Base-by-base conservation (phyloP, 1,140 invertebrate genomes). In the Psix sp. region DNA sequence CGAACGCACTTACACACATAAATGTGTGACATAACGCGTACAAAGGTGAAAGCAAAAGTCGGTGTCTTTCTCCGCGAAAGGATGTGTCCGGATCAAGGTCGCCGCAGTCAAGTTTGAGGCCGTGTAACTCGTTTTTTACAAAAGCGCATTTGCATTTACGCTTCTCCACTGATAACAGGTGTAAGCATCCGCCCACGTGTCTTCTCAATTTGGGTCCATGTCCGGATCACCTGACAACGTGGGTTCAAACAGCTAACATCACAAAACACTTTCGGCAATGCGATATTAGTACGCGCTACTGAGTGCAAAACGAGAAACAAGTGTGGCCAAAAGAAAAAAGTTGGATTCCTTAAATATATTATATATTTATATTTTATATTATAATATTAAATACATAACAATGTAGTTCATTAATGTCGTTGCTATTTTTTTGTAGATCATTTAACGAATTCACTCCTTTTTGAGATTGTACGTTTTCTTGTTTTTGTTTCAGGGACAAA, bases 41-140 rank as follows among this genome's bases (percentile, higher is more conserved):
- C 29, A 29, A 29, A 14, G 57, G 63, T 67, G 63, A 67, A 67
- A 57, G 63, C 51, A 67, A 67, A 57, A 57, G 63, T 67, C 17
- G 21, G 52, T 21, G 51, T 56, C 62, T 56, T 48, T 43, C 51
- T 29, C 43, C 33, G 43, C 51, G 29, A 66, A 51, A 67, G 63
- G 63, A 57, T 57, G 51, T 38, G 52, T 56, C 45, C 45, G 26
- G 26, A 40, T 51, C 63, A 67, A 67, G 63, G 52, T 57, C 63
- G 48, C 21, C 14, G 16, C 18, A 67, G 45, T 67, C 63, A 67
- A 57, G 63, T 67, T 67, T 67, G 63, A 57, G 63, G 63, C 45
- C 51, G 26, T 49, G 36, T 43, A 49, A 57, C 63, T 31, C 36
- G 63, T 67, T 67, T 17, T 39, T 39, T 13, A 10, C 18, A 11